A percentile compares a stretch with the other conserved stretches of the same genome.
Conservation (phyloP, 2,888 invertebrate genomes). For the Caenorhabditis sinica region DNA sequence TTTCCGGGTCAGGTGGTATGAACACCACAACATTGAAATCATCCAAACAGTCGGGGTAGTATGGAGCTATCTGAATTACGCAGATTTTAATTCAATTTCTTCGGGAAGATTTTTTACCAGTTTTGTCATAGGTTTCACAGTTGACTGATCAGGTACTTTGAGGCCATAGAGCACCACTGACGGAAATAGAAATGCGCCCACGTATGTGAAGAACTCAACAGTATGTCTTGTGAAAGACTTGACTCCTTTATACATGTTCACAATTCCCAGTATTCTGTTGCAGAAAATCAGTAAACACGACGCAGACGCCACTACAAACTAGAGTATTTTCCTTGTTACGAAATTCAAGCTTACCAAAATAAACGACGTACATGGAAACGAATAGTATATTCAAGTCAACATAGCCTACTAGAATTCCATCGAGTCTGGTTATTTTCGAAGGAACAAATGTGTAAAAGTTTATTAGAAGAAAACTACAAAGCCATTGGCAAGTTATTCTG, state of each 20-base stretch:
- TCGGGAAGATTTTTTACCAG: too few species aligned
- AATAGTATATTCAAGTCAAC: conserved; percentile 12
- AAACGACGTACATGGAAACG: conserved; percentile 15
- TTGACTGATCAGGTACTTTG: conserved; percentile 21
- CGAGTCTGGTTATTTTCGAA: conserved; percentile 20
- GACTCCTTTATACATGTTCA: conserved; percentile 23
- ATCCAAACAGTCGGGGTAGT: conserved; percentile 39
- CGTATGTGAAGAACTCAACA: not conserved
- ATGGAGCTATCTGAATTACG: conserved; percentile 27
- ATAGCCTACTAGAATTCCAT: conserved; percentile 11
- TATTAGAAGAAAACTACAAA: conserved; percentile 6
- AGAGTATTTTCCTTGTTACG: not conserved
- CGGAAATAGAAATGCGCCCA: not conserved
- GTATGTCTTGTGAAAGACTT: not conserved
- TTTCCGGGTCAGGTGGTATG: conserved; percentile 17
- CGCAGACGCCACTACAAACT: conserved; percentile 6
- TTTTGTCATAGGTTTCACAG: conserved; percentile 19
- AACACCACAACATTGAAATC: conserved; percentile 14
- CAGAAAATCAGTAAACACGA: conserved; percentile 26
- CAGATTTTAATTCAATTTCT: not conserved
- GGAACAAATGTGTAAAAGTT: conserved; percentile 37
- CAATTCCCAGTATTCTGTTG: conserved; percentile 25
- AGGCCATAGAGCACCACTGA: not conserved
- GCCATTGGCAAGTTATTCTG: conserved; percentile 31
- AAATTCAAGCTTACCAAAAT: not conserved